Percentiles rank a stretch among this genome's conserved stretches.
Conservation (phyloP, 35 echinoderm and acorn worm genomes). For the Nesometra sesokonis region DNA sequence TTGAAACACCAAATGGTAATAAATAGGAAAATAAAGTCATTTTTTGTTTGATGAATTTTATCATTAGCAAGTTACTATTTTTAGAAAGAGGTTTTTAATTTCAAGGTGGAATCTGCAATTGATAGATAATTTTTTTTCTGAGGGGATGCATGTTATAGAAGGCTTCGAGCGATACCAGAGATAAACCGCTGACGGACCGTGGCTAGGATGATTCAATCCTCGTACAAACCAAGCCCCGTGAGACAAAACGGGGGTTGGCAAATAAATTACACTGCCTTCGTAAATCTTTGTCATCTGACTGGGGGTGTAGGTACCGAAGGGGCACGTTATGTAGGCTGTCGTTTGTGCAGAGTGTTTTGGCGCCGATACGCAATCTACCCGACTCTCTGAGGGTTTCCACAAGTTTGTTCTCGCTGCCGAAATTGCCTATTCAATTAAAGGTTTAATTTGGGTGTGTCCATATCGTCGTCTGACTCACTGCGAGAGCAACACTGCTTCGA, state of each 20-base stretch:
- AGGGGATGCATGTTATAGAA: neutral
- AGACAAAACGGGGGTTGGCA: neutral
- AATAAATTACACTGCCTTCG: neutral
- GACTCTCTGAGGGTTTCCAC: neutral
- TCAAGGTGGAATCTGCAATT: neutral
- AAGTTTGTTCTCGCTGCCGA: neutral
- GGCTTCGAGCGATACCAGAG: neutral
- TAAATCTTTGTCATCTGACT: neutral
- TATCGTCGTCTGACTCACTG: neutral
- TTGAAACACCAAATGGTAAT: neutral
- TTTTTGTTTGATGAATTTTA: neutral
- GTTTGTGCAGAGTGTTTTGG: neutral
- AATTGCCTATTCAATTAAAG: neutral
- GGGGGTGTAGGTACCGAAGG: neutral
- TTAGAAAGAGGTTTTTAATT: neutral
- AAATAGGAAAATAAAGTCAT: neutral
- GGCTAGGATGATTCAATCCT: neutral
- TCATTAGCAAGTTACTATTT: neutral
- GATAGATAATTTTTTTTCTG: neutral
- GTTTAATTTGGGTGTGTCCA: neutral
- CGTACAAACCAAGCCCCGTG: neutral
- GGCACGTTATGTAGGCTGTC: neutral
- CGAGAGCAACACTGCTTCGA: neutral
- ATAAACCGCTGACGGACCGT: neutral
- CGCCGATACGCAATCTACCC: neutral